Evolutionary conservation across 2,888 invertebrate species (phyloP), one percentile per base, ranked within the genome.

Genomic region (Flabesymbios commensalis): DNA sequence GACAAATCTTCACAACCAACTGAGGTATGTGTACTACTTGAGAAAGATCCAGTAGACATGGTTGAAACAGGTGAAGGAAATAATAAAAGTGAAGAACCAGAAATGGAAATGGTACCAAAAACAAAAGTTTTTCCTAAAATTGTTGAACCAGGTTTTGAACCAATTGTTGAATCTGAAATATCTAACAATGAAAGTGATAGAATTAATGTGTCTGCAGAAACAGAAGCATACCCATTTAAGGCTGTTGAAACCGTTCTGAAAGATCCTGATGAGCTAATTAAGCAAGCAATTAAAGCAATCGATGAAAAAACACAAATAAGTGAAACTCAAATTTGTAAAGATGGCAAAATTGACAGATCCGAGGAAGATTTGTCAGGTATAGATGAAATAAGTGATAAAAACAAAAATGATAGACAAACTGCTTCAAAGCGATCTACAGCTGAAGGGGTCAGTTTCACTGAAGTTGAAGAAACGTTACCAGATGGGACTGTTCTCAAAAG

Each of bases 401-500:
- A n/a, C n/a, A n/a, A n/a, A n/a, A n/a, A n/a, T n/a, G n/a, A n/a
- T n/a, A n/a, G n/a, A n/a, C n/a, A n/a, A n/a, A n/a, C n/a, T n/a
- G n/a, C n/a, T n/a, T n/a, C n/a, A n/a, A n/a, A n/a, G n/a, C n/a
- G n/a, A n/a, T n/a, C n/a, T n/a, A n/a, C n/a, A n/a, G n/a, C n/a
- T n/a, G n/a, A n/a, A n/a, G n/a, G n/a, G n/a, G n/a, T n/a, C n/a
- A n/a, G n/a, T n/a, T 66, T 56, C 19, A 55, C 42, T 14, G 64
- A 62, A 31, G 17, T 53, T 7, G 63, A 63, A 41, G 67, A 69
- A 39, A 58, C 63, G 24, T 65, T 74, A 24, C 68, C 74, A 3
- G 78, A 79, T 72, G 78, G 78, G 5, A 72, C 75, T 10, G 64
- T 72, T 10, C 70, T 78, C 2, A 74, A 65, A 58, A 70, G 69